Evolutionary conservation across 2,113 vertebrate genomes (phyloP), one percentile per base, ranked within the genome.

Genomic region (Struthio camelus): DNA sequence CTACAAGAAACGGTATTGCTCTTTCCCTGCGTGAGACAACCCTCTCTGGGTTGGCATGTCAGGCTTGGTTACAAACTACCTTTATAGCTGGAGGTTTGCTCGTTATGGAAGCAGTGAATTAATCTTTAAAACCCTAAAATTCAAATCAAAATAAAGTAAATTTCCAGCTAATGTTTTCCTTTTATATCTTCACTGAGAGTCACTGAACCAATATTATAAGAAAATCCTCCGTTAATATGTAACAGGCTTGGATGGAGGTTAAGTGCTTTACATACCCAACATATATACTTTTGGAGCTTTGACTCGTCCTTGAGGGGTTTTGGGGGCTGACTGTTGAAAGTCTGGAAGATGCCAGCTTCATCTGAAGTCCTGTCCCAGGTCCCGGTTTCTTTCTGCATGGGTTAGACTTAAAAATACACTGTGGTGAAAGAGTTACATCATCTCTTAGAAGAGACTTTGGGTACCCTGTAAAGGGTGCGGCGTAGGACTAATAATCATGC

Each of bases 211-310:
- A 5, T 2, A 10, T 19, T 54, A 5, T 3, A 12, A 62, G 54
- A 80, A 20, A 53, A 15, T 9, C 42, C n/a, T 4, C 53, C 3
- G 2, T 58, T 65, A 51, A 4, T 7, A 4, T 18, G 5, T 44
- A 48, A 7, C 0, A 10, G 28, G 10, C 20, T 78, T 62, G 44
- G 53, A 5, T 30, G 40, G 40, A 10, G 69, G 24, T 73, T 10
- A 6, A 24, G 46, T 2, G 36, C 11, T 70, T 80, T 48, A 14
- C 50, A 22, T 12, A 6, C 53, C 76, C 13, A 4, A 11, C 4
- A 0, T 44, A 1, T 0, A 3, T 4, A 0, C 6, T 30, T 10
- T 4, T 7, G 56, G 75, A 11, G 8, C 7, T 4, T 32, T n/a
- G 75, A 1, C 7, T 58, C 17, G 48, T 38, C 59, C 77, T 84